Base-by-base conservation (phyloP, 1,140 invertebrate genomes). In the Drosophila kurseongensis region DNA sequence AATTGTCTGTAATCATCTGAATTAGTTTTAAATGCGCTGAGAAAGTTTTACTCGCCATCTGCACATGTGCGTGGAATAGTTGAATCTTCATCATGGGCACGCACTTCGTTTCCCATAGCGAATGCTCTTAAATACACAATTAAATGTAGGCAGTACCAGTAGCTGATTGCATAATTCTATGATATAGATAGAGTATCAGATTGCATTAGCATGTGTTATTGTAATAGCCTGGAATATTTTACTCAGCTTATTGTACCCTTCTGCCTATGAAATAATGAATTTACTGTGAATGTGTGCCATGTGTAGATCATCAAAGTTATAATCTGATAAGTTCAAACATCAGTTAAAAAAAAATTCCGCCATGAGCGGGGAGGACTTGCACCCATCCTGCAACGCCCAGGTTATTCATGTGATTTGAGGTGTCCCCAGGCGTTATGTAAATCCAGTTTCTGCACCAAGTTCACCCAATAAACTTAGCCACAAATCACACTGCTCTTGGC, bases 391-490 rank as follows among this genome's bases (percentile, higher is more conserved):
- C 38, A 42, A 63, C 60, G 38, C 38, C 27, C 55, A 62, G 45
- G 12, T 16, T 51, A 44, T 18, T 8, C 36, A 42, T 36, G 13
- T n/a, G n/a, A 29, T 14, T 14, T 12, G 13, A 36, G 45, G 44
- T 58, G 67, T 71, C 40, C 38, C 51, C 66, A n/a, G 42, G 44
- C 47, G 40, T 69, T 72, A 60, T 78, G 57, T 50, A 68, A 78
- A 82, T 88, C 78, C 75, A 86, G 75, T 88, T 86, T 74, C 35
- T 32, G 42, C 63, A 48, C 55, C 84, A 88, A 88, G 83, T 88
- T 88, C 83, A 88, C 83, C 83, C 72, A 88, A 83, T 88, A 88
- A 88, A 88, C 83, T 86, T 73, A 50, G 59, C 54, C 60, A 71
- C 65, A 76, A 73, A 84, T 84, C 80, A 80, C 61, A 62, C 52